Percentiles rank a stretch among this genome's conserved stretches.
Evolutionary conservation across 2,113 vertebrate species (phyloP).

Genomic region (Plotosus lineatus): DNA sequence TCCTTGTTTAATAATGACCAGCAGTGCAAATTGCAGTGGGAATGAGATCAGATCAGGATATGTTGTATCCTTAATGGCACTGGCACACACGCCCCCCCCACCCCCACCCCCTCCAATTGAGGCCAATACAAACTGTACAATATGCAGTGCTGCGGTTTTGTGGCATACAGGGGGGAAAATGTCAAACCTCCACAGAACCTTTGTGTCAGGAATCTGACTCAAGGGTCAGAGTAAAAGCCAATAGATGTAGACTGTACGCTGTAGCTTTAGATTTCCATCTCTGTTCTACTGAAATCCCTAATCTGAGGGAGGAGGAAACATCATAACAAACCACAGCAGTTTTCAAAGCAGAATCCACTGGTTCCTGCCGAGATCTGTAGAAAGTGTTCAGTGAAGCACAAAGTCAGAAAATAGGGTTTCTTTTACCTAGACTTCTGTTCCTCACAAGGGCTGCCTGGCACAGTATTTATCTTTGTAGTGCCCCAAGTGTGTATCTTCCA

Average conservation of each 20-base stretch:
- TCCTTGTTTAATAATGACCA: constrained; percentile 56
- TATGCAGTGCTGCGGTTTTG: constrained; percentile 35
- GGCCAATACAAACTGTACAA: constrained; percentile 28
- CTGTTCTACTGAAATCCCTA: not conserved
- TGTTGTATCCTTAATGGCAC: constrained; percentile 3
- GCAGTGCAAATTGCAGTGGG: constrained; percentile 49
- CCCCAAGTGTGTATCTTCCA: not conserved
- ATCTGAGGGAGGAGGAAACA: not conserved
- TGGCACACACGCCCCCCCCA: too few species aligned
- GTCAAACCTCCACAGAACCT: constrained; percentile 37
- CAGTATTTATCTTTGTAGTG: not conserved
- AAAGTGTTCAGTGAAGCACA: constrained; percentile 19
- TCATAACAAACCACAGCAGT: not conserved
- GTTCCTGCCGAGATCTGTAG: not conserved
- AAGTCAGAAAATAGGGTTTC: not conserved
- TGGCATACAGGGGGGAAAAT: constrained; percentile 42
- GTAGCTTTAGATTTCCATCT: constrained; percentile 23
- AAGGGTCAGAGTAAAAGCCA: constrained; percentile 22
- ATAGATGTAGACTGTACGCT: constrained; percentile 8
- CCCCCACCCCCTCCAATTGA: constrained; percentile 44
- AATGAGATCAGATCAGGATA: constrained; percentile 20
- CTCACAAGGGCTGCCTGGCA: not conserved
- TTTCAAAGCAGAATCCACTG: not conserved
- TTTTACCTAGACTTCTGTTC: not conserved
- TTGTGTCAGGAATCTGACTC: constrained; percentile 47